Evolutionary conservation across 2,113 vertebrate species (phyloP).

Genomic region (Gallinago jamesoni): DNA sequence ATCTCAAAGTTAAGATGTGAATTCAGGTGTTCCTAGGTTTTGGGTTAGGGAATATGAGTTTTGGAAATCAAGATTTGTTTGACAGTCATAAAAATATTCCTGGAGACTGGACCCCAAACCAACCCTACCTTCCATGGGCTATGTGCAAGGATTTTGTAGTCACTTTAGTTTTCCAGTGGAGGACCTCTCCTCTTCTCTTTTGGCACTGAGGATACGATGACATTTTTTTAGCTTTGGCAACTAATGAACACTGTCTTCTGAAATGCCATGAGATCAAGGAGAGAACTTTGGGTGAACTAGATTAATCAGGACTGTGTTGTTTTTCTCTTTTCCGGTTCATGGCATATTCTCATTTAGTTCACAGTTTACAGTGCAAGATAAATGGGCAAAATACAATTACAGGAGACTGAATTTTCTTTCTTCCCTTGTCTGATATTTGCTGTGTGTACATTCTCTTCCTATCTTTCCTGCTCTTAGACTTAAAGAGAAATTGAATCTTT

Average conservation of each 20-base stretch:
- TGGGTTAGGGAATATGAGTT: neutral
- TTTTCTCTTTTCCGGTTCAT: constrained; percentile 49
- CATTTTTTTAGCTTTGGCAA: constrained; percentile 32
- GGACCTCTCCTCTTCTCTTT: neutral
- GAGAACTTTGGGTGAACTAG: neutral
- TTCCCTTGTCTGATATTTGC: neutral
- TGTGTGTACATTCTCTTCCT: neutral
- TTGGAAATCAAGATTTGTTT: neutral
- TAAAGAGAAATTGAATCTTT: neutral
- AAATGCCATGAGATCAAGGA: constrained; percentile 53
- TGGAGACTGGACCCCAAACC: neutral
- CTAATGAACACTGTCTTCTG: constrained; percentile 10
- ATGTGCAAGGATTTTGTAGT: neutral
- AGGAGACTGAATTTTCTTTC: neutral
- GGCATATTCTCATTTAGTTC: constrained; percentile 39
- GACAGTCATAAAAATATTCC: neutral
- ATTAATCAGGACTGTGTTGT: constrained; percentile 24
- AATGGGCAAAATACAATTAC: constrained; percentile 24
- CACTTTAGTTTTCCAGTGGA: neutral
- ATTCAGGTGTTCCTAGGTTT: neutral
- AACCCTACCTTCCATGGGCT: neutral
- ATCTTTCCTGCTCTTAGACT: neutral
- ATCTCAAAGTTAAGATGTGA: neutral
- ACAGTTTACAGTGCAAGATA: constrained; percentile 28
- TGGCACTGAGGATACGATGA: neutral